phyloP scores from a whole-genome alignment of 2,888 invertebrate genomes.

The Lasioglossum leucozonium region DNA sequence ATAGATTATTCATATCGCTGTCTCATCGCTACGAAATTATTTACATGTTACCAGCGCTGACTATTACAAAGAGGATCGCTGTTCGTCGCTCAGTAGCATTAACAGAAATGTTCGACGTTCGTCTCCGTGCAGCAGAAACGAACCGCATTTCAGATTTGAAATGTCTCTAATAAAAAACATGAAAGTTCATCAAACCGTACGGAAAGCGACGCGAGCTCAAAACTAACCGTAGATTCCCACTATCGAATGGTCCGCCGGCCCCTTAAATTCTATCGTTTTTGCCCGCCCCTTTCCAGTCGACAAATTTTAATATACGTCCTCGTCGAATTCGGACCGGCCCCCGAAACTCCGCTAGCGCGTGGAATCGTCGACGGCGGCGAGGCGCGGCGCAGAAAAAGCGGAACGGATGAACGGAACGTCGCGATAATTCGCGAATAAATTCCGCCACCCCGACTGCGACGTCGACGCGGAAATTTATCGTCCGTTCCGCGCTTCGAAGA shows the following conservation, averaged over 20 bases:
- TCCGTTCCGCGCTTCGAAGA: not conserved
- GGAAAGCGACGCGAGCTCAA: not conserved
- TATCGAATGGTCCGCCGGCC: constrained; percentile 6
- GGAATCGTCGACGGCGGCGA: not conserved
- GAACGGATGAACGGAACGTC: constrained; percentile 55
- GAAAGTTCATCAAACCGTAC: not conserved
- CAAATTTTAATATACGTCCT: constrained; percentile 68
- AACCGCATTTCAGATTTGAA: not conserved
- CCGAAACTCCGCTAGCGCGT: constrained; percentile 6
- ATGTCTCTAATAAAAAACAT: not conserved
- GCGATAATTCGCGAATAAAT: constrained; percentile 78
- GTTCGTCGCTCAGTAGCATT: too few relatives aligned
- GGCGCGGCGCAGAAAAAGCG: constrained; percentile 15
- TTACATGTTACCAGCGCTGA: not conserved
- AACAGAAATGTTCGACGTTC: not conserved
- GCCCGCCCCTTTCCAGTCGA: constrained; percentile 23
- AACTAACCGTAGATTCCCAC: not conserved
- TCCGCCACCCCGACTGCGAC: constrained; percentile 68
- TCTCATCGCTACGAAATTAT: not conserved
- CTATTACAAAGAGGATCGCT: not conserved
- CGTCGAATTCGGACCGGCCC: not conserved
- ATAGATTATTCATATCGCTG: not conserved
- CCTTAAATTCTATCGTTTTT: constrained; percentile 66
- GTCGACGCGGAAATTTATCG: constrained; percentile 65
- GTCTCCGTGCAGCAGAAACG: not conserved